Percentiles rank a stretch among this genome's conserved stretches.
These are phyloP conservation scores for Ptychodera flava DNA, from an alignment of 35 echinoderm and acorn worm genomes.

Conservation along the genomic window DNA sequence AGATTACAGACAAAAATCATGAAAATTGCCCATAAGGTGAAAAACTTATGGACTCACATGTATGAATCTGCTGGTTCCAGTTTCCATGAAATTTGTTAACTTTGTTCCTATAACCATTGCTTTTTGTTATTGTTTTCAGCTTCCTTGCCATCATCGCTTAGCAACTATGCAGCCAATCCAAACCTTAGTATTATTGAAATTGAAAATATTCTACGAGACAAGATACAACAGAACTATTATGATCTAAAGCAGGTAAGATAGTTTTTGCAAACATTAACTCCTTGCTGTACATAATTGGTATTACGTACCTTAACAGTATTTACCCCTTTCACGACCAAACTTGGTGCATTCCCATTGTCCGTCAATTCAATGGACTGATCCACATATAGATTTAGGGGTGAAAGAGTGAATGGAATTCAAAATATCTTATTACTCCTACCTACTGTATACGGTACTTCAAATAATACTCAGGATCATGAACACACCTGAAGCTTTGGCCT, in stretches of 20 bases:
- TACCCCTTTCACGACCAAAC: background rate
- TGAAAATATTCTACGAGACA: constrained; percentile 64
- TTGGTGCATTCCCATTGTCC: background rate
- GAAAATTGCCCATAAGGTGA: no score
- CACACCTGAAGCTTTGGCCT: no score
- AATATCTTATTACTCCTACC: background rate
- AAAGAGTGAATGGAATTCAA: background rate
- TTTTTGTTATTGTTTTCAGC: constrained; percentile 20
- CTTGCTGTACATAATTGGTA: no score
- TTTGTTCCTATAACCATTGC: no score
- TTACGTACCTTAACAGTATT: background rate
- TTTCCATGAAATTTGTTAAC: no score
- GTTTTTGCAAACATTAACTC: background rate
- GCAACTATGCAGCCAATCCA: constrained; percentile 13
- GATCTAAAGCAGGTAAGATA: constrained; percentile 80
- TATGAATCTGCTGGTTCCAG: no score
- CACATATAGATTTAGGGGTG: background rate
- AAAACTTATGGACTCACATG: no score
- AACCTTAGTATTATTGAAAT: constrained; percentile 87
- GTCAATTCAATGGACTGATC: background rate
- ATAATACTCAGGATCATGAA: no score
- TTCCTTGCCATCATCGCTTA: constrained; percentile 20
- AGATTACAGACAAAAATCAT: no score
- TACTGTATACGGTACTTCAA: no score
- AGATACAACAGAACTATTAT: constrained; percentile 60